phyloP scores from a whole-genome alignment of 2,888 invertebrate species.

The Phalera bucephala region DNA sequence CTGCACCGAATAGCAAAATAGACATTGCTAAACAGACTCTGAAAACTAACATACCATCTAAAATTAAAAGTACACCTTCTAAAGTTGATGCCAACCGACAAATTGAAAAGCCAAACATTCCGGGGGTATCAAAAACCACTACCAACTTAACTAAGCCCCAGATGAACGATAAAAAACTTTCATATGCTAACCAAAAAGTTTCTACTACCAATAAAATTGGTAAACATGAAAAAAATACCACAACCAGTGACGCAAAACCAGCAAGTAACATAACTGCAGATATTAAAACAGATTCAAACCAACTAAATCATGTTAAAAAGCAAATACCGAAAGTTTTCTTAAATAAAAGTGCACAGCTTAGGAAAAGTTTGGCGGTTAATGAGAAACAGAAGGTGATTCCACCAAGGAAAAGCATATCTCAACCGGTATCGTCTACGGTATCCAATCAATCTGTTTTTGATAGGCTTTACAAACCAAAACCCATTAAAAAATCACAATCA shows the following conservation, averaged over 20 bases:
- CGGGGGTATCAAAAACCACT: background rate
- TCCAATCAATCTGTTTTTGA: constrained; percentile 58
- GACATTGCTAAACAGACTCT: constrained; percentile 9
- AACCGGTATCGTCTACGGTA: constrained; percentile 31
- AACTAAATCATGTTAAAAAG: background rate
- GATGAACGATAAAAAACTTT: constrained; percentile 7
- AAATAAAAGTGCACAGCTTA: constrained; percentile 6
- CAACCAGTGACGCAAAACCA: background rate
- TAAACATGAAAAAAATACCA: background rate
- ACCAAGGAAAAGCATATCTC: constrained; percentile 33
- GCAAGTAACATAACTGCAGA: too few relatives aligned
- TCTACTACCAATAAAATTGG: constrained; percentile 5
- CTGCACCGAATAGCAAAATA: constrained; percentile 27
- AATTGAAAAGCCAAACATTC: too few relatives aligned
- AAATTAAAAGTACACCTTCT: too few relatives aligned
- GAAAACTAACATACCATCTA: constrained; percentile 17
- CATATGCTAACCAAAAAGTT: background rate
- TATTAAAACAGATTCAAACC: background rate
- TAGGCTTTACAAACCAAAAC: constrained; percentile 64
- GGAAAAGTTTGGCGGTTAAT: constrained; percentile 35
- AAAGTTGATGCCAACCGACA: too few relatives aligned
- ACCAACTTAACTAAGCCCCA: background rate
- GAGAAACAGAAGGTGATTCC: constrained; percentile 23
- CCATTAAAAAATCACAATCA: constrained; percentile 21
- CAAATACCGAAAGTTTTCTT: background rate